Conservation (phyloP, 2,113 vertebrate genomes). For the Hystrix cristata region DNA sequence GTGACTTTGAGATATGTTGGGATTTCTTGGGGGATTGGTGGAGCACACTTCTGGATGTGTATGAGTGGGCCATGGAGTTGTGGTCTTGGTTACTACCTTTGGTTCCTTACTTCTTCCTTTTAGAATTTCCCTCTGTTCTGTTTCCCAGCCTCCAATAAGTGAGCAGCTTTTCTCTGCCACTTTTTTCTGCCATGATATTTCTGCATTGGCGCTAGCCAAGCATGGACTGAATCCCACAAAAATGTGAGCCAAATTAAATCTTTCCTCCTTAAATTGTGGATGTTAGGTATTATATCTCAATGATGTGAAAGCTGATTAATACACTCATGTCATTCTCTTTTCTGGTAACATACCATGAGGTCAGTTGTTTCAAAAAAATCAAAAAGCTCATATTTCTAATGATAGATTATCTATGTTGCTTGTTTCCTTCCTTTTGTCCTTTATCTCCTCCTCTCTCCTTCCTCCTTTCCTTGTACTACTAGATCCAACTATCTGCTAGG, state of each 20-base stretch:
- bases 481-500: neutral
- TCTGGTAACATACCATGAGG: neutral
- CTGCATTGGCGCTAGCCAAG: neutral
- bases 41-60: neutral
- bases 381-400: neutral
- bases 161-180: neutral
- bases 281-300: too few relatives aligned
- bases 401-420: too few relatives aligned
- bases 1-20: neutral
- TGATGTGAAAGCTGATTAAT: too few relatives aligned
- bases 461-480: neutral
- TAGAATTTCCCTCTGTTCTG: neutral
- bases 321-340: neutral
- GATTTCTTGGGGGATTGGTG: neutral
- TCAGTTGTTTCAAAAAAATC: too few relatives aligned
- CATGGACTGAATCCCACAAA: neutral
- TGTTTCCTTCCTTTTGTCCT: neutral
- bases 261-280: neutral
- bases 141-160: too few relatives aligned
- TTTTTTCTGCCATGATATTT: neutral
- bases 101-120: neutral
- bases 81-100: neutral
- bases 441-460: neutral
- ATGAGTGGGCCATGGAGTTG: neutral
- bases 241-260: neutral